Percentiles rank a stretch among this genome's conserved stretches.
These are phyloP conservation scores for Autographa pulchrina DNA, from an alignment of 2,888 invertebrate genomes.

Conservation along the genomic window DNA sequence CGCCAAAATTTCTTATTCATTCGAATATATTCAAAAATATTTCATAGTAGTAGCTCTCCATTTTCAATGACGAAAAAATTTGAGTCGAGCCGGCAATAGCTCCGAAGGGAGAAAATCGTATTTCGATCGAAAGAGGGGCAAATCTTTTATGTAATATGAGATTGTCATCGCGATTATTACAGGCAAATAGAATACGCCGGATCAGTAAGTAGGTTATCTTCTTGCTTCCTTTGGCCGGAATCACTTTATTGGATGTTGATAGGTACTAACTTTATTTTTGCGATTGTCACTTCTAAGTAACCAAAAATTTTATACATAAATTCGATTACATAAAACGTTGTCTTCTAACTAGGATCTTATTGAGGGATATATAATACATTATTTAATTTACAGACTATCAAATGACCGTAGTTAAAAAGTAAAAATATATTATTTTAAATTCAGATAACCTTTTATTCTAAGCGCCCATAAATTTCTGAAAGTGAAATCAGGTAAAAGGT, in stretches of 20 bases:
- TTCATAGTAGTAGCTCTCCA: slow-evolving; percentile 79
- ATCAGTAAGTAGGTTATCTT: slow-evolving; percentile 89
- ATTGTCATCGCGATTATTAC: slow-evolving; percentile 90
- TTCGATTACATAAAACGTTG: slow-evolving; percentile 14
- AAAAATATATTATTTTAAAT: no score
- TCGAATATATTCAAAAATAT: slow-evolving; percentile 86
- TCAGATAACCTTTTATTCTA: slow-evolving; percentile 8
- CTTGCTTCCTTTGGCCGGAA: slow-evolving; percentile 86
- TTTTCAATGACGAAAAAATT: slow-evolving; percentile 86
- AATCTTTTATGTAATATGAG: slow-evolving; percentile 90
- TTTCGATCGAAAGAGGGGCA: slow-evolving; percentile 88
- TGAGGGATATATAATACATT: neutral
- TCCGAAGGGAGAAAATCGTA: slow-evolving; percentile 88
- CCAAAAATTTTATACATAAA: slow-evolving; percentile 38
- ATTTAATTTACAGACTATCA: neutral
- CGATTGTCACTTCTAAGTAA: slow-evolving; percentile 66
- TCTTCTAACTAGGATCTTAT: neutral
- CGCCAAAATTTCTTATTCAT: slow-evolving; percentile 86
- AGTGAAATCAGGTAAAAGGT: slow-evolving; percentile 17
- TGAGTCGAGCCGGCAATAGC: slow-evolving; percentile 85
- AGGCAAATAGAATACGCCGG: slow-evolving; percentile 89
- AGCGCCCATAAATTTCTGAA: slow-evolving; percentile 17
- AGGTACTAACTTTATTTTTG: slow-evolving; percentile 70
- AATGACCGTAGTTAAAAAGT: no score
- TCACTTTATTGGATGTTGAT: slow-evolving; percentile 86